Evolutionary conservation across 2,888 invertebrate genomes (phyloP).

Genomic region (Synergus laeviventris): DNA sequence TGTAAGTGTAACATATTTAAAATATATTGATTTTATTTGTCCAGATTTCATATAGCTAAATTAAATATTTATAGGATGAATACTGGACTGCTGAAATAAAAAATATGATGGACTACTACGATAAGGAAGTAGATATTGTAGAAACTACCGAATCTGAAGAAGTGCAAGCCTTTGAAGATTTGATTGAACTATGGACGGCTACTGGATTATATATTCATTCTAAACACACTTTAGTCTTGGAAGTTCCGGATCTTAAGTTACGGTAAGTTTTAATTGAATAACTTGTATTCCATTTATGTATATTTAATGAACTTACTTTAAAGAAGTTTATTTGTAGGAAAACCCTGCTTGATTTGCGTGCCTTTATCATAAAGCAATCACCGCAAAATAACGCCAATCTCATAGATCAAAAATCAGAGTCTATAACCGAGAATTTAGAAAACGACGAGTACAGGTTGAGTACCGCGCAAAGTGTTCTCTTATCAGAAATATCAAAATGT

Average conservation of each 20-base stretch:
- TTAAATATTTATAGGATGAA: slow-evolving; percentile 72
- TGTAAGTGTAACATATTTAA: slow-evolving; percentile 66
- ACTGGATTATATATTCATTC: slow-evolving; percentile 66
- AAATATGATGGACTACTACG: slow-evolving; percentile 76
- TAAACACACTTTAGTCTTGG: slow-evolving; percentile 58
- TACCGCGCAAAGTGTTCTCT: slow-evolving; percentile 58
- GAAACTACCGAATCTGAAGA: slow-evolving; percentile 64
- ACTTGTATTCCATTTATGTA: background rate
- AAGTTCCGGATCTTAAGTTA: slow-evolving; percentile 66
- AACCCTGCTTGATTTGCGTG: slow-evolving; percentile 59
- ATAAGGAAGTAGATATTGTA: slow-evolving; percentile 61
- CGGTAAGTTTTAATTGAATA: slow-evolving; percentile 55
- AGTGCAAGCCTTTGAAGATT: slow-evolving; percentile 58
- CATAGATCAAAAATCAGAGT: slow-evolving; percentile 28
- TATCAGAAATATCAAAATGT: slow-evolving; percentile 64
- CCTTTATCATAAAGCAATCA: slow-evolving; percentile 42
- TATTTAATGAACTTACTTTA: background rate
- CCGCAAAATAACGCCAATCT: slow-evolving; percentile 17
- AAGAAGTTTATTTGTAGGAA: slow-evolving; percentile 51
- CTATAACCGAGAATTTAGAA: slow-evolving; percentile 41
- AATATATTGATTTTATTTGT: slow-evolving; percentile 31
- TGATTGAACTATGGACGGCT: slow-evolving; percentile 71
- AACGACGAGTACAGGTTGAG: slow-evolving; percentile 56
- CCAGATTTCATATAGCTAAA: background rate
- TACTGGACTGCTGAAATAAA: slow-evolving; percentile 82